Conservation (phyloP, 1,140 invertebrate species). For the Rhagoletis zephyria region DNA sequence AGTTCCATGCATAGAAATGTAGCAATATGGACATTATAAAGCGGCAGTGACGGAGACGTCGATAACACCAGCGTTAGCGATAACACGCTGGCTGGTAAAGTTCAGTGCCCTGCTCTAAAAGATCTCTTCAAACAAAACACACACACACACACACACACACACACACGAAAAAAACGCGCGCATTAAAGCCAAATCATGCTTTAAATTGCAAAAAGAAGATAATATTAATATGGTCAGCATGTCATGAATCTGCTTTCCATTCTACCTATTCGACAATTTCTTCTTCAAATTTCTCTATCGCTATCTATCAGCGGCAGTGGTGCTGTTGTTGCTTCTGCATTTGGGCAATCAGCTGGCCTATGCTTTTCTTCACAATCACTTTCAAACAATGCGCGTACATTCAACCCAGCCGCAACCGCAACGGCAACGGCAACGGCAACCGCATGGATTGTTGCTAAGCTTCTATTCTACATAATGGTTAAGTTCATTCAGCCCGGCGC, state of each 20-base stretch:
- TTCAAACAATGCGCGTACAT: conserved; percentile 49
- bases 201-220: conserved; percentile 70
- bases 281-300: conserved; percentile 55
- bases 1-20: background rate
- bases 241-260: conserved; percentile 70
- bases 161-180: too few relatives aligned
- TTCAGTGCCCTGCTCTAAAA: background rate
- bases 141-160: too few relatives aligned
- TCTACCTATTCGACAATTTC: conserved; percentile 11
- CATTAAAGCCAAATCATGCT: conserved; percentile 71
- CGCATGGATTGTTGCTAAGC: too few relatives aligned
- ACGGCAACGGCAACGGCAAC: background rate
- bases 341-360: background rate
- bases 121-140: too few relatives aligned
- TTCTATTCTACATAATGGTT: background rate
- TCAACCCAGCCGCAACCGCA: background rate
- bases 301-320: background rate
- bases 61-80: too few relatives aligned
- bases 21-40: background rate
- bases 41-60: too few relatives aligned
- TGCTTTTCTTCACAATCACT: background rate
- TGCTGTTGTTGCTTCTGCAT: conserved; percentile 7
- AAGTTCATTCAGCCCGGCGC: too few relatives aligned
- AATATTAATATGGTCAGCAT: conserved; percentile 73
- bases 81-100: background rate